phyloP scores from a whole-genome alignment of 2,113 vertebrate species.

The Ursus arctos region DNA sequence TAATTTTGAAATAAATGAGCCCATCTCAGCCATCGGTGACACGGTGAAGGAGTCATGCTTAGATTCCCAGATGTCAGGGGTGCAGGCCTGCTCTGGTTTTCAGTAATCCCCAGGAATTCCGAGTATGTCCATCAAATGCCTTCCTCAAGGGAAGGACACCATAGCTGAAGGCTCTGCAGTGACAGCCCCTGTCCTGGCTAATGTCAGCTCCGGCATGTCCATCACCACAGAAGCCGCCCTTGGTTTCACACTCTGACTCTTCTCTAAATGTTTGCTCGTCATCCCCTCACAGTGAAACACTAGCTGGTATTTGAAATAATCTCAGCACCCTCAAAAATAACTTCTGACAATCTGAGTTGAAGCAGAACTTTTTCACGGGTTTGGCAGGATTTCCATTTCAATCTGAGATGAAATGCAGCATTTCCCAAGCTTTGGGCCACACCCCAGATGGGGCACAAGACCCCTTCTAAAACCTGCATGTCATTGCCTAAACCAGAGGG shows the following conservation, averaged over 20 bases:
- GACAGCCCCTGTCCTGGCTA: constrained; percentile 50
- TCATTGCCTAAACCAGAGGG: not conserved
- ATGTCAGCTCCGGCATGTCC: constrained; percentile 9
- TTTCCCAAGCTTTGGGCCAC: not conserved
- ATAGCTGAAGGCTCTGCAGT: not conserved
- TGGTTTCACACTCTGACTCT: constrained; percentile 47
- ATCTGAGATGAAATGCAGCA: constrained; percentile 19
- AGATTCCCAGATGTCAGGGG: not conserved
- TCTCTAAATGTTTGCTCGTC: constrained; percentile 37
- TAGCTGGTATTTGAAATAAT: constrained; percentile 65
- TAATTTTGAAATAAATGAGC: constrained; percentile 39
- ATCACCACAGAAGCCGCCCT: constrained; percentile 49
- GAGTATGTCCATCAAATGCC: constrained; percentile 30
- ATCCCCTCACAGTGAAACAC: constrained; percentile 7
- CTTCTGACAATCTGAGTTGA: constrained; percentile 42
- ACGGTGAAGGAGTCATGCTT: not conserved
- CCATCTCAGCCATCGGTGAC: not conserved
- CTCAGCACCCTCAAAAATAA: constrained; percentile 62
- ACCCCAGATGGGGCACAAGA: not conserved
- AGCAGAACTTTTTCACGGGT: constrained; percentile 25
- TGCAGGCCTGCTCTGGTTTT: not conserved
- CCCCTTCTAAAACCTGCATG: not conserved
- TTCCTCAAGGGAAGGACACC: not conserved
- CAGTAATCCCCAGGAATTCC: constrained; percentile 62
- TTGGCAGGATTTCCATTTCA: constrained; percentile 52